These are phyloP conservation scores for Endomychus coccineus DNA, from an alignment of 2,888 invertebrate species.

Conservation along the genomic window DNA sequence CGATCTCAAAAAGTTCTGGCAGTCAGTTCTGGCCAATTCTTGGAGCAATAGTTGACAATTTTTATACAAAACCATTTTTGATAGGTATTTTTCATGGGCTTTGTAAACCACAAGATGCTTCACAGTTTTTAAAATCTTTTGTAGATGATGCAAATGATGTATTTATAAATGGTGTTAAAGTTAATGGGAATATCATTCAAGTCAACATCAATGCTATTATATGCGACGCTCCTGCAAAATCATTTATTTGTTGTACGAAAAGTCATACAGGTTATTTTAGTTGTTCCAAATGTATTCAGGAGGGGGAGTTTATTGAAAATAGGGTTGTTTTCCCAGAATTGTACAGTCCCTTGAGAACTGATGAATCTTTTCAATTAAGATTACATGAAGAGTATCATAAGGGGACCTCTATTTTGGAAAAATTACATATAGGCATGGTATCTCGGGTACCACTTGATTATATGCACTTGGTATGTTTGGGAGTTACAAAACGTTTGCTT, in stretches of 20 bases:
- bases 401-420: conserved; percentile 19
- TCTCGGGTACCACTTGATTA: conserved; percentile 24
- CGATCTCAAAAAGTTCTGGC: too few species aligned
- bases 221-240: conserved; percentile 27
- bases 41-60: too few species aligned
- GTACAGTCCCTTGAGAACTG: conserved; percentile 20
- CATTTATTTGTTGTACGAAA: conserved; percentile 22
- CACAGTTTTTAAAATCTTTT: conserved; percentile 4
- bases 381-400: conserved; percentile 23
- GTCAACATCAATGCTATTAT: conserved; percentile 19
- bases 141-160: conserved; percentile 5
- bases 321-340: conserved; percentile 12
- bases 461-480: conserved; percentile 26
- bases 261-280: conserved; percentile 23
- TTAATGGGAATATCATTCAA: conserved; percentile 6
- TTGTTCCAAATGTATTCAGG: conserved; percentile 22
- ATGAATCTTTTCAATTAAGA: conserved; percentile 19
- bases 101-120: not conserved
- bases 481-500: conserved; percentile 23
- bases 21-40: too few species aligned
- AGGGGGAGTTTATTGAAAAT: conserved; percentile 16
- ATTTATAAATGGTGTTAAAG: conserved; percentile 1
- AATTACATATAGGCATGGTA: conserved; percentile 22
- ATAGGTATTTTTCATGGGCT: conserved; percentile 5
- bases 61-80: conserved; percentile 1